Conservation (phyloP, 2,888 invertebrate species). For the Agriopis aurantiaria region DNA sequence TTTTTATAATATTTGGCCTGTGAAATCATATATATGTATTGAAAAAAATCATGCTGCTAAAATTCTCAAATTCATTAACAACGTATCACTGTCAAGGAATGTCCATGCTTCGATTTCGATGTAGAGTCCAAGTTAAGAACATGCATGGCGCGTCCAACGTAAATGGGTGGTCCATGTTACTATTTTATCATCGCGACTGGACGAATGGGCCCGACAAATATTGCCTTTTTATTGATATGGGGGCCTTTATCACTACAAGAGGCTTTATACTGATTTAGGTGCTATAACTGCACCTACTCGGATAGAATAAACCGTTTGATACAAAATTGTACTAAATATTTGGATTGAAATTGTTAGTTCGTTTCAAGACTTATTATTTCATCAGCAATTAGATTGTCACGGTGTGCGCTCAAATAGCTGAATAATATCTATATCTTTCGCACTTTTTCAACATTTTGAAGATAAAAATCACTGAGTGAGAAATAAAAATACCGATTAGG, state of each 20-base stretch:
- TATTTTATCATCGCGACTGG: constrained; percentile 73
- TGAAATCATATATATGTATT: too few species aligned
- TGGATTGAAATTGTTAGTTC: too few species aligned
- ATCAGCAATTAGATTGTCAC: too few species aligned
- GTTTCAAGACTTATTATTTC: too few species aligned
- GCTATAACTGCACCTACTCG: background rate
- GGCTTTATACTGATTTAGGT: constrained; percentile 10
- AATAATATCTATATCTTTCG: too few species aligned
- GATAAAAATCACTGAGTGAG: too few species aligned
- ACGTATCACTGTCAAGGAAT: constrained; percentile 9
- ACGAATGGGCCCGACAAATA: constrained; percentile 47
- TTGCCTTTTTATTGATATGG: constrained; percentile 40
- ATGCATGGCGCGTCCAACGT: constrained; percentile 57
- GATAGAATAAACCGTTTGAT: background rate
- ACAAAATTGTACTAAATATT: too few species aligned
- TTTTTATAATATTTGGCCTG: too few species aligned
- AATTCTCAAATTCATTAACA: background rate
- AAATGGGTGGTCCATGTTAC: constrained; percentile 82
- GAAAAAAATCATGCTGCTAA: background rate
- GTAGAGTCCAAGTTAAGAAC: constrained; percentile 53
- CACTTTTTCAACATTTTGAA: too few species aligned
- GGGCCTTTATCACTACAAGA: constrained; percentile 26
- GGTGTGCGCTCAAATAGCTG: too few species aligned
- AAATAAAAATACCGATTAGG: too few species aligned
- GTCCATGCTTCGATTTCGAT: constrained; percentile 53